Base-by-base conservation (phyloP, 2,797 vertebrate species). In the Rousettus madagascariensis region DNA sequence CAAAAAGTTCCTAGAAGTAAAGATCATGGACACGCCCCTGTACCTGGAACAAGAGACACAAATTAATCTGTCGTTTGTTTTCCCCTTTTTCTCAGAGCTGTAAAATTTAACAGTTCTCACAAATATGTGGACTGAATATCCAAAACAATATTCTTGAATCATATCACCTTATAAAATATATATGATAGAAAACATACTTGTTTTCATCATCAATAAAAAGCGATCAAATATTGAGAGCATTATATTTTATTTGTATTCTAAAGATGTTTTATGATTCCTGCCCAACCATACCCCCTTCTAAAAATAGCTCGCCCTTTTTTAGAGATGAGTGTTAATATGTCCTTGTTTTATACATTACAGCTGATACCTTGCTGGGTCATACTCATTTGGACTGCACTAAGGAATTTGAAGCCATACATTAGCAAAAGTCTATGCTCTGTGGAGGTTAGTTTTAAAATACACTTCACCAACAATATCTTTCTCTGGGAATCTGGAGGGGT, bases 1-100 rank as follows among this genome's bases (percentile, higher is more conserved):
- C 30, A 5, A 69, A 53, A 24, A 91, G 15, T 91, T 65, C 75
- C 41, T 74, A 51, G n/a, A 85, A 97, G 12, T 96, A 49, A 68
- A 5, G 55, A 61, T 89, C 87, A 82, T 17, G 1, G 30, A 55
- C 15, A 10, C 22, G 74, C 17, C 66, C 41, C 46, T n/a, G 53
- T 88, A 41, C 80, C 59, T 74, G 90, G 55, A 90, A 26, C 9
- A 82, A 72, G 61, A 96, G 26, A 89, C 15, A 77, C 33, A 79
- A 82, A 71, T 89, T 84, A 30, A 77, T 51, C 2, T 38, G 2
- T 41, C 26, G 8, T 80, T 80, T 61, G 24, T 26, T 79, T 72
- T 57, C 41, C 59, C 2, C 3, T 71, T 88, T 85, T 84, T 17
- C 33, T 74, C 36, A 33, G 53, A 68, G 5, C 10, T 85, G 57